Base-by-base conservation (phyloP, 2,888 invertebrate species). In the Portevinia maculata region DNA sequence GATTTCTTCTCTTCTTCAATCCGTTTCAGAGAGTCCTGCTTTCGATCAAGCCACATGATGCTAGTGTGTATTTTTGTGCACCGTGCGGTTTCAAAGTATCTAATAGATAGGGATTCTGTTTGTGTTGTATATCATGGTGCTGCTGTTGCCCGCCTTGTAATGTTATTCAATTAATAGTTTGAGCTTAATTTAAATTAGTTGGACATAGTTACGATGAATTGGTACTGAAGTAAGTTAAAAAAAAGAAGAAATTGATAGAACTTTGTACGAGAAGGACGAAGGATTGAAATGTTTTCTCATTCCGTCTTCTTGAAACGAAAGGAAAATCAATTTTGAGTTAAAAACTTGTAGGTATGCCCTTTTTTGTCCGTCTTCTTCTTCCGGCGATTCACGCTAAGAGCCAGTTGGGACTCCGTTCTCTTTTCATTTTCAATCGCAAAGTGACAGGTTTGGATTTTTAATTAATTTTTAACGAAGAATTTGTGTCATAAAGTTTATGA, bases 151-250 rank as follows among this genome's bases (percentile, higher is more conserved):
- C 48, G 41, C 39, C 60, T 67, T 73, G 67, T 67, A 60, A 73
- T 73, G 73, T 79, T 79, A 73, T 79, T 79, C 79, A 79, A 79
- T 79, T 79, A 79, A 79, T 67, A 73, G 73, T 73, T 73, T 55
- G 79, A 79, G 79, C 73, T 79, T 79, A 65, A 79, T 79, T 79
- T 73, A 79, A 79, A 73, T 67, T 79, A 79, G 79, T 79, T 79
- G 79, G 55, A 73, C 73, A 79, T 73, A 79, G 79, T 78, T 78
- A 70, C 69, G 69, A 64, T 62, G 78, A 70, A 67, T 75, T 21
- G 60, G 62, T 46, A 41, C 53, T 39, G 32, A 55, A 78, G 62
- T 55, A 55, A 55, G 70, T 70, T 57, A 44, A 41, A 62, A 24
- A 13, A 41, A 21, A 62, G 19, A 39, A 32, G 39, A 39, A 76